A percentile compares a stretch with the other conserved stretches of the same genome.
phyloP scores from a whole-genome alignment of 1,140 invertebrate species.

The Teleopsis dalmanni region DNA sequence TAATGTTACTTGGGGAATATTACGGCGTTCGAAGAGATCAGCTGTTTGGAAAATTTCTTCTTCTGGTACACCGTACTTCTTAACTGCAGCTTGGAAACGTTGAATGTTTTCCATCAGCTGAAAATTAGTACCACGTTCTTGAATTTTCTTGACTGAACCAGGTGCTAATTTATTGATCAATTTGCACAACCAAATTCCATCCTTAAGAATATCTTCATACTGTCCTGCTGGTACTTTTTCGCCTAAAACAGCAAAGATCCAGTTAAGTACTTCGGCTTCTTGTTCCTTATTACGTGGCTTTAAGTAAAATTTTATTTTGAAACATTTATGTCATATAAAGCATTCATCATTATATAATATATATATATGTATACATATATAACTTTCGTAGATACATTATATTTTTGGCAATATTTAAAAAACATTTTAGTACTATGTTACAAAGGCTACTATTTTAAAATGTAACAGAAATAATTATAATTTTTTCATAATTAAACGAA shows the following conservation, averaged over 20 bases:
- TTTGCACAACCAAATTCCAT: constrained; percentile 89
- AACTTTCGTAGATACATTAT: background rate
- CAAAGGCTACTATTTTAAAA: too few relatives aligned
- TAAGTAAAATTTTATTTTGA: constrained; percentile 19
- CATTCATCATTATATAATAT: background rate
- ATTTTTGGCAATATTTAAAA: background rate
- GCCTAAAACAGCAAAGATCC: constrained; percentile 83
- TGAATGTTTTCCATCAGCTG: constrained; percentile 98
- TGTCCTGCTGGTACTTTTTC: constrained; percentile 74
- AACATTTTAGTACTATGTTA: background rate
- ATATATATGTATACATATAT: background rate
- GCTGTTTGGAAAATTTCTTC: constrained; percentile 99
- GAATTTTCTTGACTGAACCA: constrained; percentile 93
- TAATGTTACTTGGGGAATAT: constrained; percentile 92
- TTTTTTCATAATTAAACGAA: too few relatives aligned
- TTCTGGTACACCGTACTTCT: constrained; percentile 89
- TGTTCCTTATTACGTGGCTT: constrained; percentile 84
- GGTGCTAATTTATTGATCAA: constrained; percentile 91
- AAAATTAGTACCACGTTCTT: constrained; percentile 92
- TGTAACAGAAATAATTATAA: too few relatives aligned
- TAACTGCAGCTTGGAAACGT: constrained; percentile 87
- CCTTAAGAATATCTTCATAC: constrained; percentile 86
- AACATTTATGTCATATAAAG: background rate
- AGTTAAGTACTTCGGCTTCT: constrained; percentile 81
- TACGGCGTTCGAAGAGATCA: constrained; percentile 92